Base-by-base conservation (phyloP, 1,140 invertebrate species). In the Drosophila teissieri region DNA sequence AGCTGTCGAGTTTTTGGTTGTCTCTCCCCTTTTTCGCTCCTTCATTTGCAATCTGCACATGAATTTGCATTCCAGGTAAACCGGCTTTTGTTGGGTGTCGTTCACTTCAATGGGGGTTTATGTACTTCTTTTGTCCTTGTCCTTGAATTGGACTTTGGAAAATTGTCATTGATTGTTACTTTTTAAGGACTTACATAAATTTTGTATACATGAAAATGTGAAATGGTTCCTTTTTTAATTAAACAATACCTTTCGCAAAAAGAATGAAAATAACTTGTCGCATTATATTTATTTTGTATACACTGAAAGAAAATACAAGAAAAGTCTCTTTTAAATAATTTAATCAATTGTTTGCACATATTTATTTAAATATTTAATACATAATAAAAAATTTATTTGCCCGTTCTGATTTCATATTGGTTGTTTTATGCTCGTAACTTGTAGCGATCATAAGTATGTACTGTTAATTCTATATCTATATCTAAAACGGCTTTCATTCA, bases 381-480 rank as follows among this genome's bases (percentile, higher is more conserved):
- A 86, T 85, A 85, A 78, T 85, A 85, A 86, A 85, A 85, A 85
- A 86, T 86, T 57, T 84, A 80, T 65, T 80, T 79, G 65, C 72
- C 64, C 56, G 19, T 49, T 45, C 36, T 67, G 72, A 58, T 82
- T 84, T 68, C 49, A 55, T 45, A 48, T 70, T 69, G 45, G 57
- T 68, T 72, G 31, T 37, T 55, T 55, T 52, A 76, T 80, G 73
- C 61, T 73, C 78, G 73, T 81, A 77, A 80, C 58, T 74, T 42
- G 67, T 73, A 57, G 80, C 81, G 72, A 77, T 84, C 80, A 84
- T 84, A 84, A 85, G 80, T 84, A 85, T 84, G 44, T 79, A 54
- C 39, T 82, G 65, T 79, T 52, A 69, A 82, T 64, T 75, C 79
- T 83, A 83, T 63, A 60, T 86, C 58, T 88, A 88, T 55, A 76